These are phyloP conservation scores for Eueides isabella DNA, from an alignment of 1,140 invertebrate species.

Conservation along the genomic window DNA sequence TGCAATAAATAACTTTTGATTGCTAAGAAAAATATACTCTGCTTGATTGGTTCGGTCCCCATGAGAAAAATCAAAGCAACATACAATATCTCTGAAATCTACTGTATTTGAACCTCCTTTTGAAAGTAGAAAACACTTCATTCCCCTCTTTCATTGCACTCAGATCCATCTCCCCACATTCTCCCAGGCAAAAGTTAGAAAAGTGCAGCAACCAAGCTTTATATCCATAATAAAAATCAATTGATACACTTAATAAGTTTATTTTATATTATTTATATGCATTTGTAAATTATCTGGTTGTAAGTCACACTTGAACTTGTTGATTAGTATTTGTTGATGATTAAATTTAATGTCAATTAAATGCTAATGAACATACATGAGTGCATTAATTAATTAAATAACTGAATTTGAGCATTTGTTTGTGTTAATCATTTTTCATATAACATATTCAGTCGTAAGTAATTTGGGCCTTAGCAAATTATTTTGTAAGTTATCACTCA, in stretches of 20 bases:
- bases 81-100: too few species aligned
- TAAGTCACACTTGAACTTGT: neutral
- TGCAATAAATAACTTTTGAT: too few species aligned
- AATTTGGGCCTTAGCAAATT: neutral
- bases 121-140: too few species aligned
- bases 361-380: neutral
- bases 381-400: neutral
- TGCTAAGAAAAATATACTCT: too few species aligned
- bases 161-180: too few species aligned
- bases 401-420: neutral
- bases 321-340: neutral
- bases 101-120: too few species aligned
- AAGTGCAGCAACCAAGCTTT: too few species aligned
- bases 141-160: too few species aligned
- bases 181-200: too few species aligned
- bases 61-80: too few species aligned
- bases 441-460: neutral
- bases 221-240: too few species aligned
- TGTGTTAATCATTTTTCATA: neutral
- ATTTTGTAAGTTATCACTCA: neutral
- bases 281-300: neutral
- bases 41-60: too few species aligned
- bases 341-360: slow-evolving; percentile 3
- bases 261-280: neutral
- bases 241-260: neutral